phyloP scores from a whole-genome alignment of 2,113 vertebrate genomes.

The Pedetes capensis region DNA sequence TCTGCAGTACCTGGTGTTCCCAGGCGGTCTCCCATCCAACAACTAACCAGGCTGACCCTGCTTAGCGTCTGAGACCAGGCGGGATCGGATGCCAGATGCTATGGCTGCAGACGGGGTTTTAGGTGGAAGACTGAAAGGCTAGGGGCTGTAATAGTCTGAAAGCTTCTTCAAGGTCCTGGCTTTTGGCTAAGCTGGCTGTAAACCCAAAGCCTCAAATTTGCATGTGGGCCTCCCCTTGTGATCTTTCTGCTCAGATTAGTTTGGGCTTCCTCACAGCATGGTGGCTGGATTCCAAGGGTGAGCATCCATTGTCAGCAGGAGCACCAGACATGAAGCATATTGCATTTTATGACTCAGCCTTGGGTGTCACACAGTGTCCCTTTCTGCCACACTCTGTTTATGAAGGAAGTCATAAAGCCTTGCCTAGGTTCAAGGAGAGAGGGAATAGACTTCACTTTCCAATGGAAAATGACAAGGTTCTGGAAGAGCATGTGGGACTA shows the following conservation, averaged over 20 bases:
- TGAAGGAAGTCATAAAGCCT: not conserved
- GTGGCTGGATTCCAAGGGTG: not conserved
- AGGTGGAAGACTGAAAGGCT: not conserved
- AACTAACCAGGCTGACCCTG: no score
- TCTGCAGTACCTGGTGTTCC: no score
- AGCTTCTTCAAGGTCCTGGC: not conserved
- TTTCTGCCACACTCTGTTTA: not conserved
- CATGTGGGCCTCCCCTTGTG: no score
- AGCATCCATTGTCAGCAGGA: not conserved
- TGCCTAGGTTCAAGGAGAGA: not conserved
- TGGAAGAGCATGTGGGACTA: no score
- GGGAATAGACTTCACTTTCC: no score
- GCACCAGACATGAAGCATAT: not conserved
- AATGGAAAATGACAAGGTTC: no score
- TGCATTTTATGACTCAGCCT: not conserved
- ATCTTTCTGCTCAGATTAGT: not conserved
- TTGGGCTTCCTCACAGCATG: not conserved
- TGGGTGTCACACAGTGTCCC: not conserved
- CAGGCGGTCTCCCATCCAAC: no score
- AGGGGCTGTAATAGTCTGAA: not conserved
- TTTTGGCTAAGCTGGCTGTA: not conserved
- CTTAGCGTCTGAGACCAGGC: no score
- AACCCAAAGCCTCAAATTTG: not conserved
- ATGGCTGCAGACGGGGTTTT: no score
- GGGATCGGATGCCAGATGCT: no score